Base-by-base conservation (phyloP, 2,797 vertebrate genomes). In the Girardinus metallicus region DNA sequence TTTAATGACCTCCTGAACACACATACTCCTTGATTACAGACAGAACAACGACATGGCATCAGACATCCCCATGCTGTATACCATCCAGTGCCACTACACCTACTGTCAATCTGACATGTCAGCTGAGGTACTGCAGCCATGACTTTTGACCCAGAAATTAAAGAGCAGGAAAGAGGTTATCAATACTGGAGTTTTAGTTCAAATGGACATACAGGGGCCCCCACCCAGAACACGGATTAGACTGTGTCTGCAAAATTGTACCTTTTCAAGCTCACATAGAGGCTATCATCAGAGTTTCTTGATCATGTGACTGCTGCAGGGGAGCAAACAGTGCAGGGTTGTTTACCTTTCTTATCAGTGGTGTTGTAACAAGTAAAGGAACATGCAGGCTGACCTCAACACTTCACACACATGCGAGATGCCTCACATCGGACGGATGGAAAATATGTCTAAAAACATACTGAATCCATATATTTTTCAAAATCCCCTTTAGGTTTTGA, bases 281-380 rank as follows among this genome's bases (percentile, higher is more conserved):
- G 68, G 13, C 39, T 83, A 77, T 85, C 85, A 90, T 93, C 82
- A 76, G 83, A 76, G 79, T 21, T 89, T 88, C 88, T 77, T 8
- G 86, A 90, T 94, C 93, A 94, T 90, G 87, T 92, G 93, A 91
- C 86, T 41, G 2, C 81, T 79, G 79, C 77, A 73, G 74, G 77
- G 89, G 85, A 86, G 92, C 93, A 94, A 95, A 95, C 91, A 91
- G 87, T 80, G 85, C 86, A 82, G 62, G 81, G 82, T 82, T 95
- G 93, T 95, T 96, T 95, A 93, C 91, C 84, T 72, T 91, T 86
- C 94, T 94, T 95, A 96, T 96, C 95, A 90, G 86, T 53, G 73
- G 84, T 96, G 93, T 95, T 95, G 95, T 95, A 95, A 95, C 92
- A 93, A 93, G 91, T 89, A 80, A 88, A 91, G 83, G 84, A 88